phyloP scores from a whole-genome alignment of 1,140 invertebrate species.

The Cyclargus thomasi region DNA sequence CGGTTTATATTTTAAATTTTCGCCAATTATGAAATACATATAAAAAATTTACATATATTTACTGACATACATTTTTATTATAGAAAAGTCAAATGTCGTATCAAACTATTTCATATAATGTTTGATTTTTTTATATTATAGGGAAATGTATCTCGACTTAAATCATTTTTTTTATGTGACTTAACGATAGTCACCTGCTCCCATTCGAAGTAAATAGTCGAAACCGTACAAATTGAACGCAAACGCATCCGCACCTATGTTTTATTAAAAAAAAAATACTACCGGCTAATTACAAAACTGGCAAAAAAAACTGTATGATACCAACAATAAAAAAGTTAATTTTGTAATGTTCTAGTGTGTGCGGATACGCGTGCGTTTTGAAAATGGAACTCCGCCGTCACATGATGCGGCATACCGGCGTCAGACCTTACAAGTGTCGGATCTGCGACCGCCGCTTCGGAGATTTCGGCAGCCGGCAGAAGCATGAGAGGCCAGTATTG shows the following conservation, averaged over 20 bases:
- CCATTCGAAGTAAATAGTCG: slow-evolving; percentile 29
- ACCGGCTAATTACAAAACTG: background rate
- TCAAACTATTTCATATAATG: no score
- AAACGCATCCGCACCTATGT: slow-evolving; percentile 21
- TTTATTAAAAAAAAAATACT: background rate
- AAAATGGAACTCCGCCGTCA: slow-evolving; percentile 78
- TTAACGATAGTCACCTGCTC: slow-evolving; percentile 29
- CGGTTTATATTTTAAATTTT: no score
- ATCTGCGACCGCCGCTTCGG: slow-evolving; percentile 83
- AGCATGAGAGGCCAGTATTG: slow-evolving; percentile 73
- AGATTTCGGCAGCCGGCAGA: slow-evolving; percentile 77
- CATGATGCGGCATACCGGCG: slow-evolving; percentile 77
- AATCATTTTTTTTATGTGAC: no score
- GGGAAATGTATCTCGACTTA: no score
- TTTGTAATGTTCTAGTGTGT: slow-evolving; percentile 38
- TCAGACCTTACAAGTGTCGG: slow-evolving; percentile 82
- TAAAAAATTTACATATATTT: no score
- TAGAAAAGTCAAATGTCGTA: no score
- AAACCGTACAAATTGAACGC: slow-evolving; percentile 25
- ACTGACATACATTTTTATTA: no score
- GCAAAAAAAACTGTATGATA: background rate
- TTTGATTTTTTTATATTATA: no score
- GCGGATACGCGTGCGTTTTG: slow-evolving; percentile 69
- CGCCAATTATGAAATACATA: no score
- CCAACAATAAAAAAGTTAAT: background rate